Percentiles rank a stretch among this genome's conserved stretches.
Conservation (phyloP, 2,797 vertebrate species). For the Diplodus puntazzo region DNA sequence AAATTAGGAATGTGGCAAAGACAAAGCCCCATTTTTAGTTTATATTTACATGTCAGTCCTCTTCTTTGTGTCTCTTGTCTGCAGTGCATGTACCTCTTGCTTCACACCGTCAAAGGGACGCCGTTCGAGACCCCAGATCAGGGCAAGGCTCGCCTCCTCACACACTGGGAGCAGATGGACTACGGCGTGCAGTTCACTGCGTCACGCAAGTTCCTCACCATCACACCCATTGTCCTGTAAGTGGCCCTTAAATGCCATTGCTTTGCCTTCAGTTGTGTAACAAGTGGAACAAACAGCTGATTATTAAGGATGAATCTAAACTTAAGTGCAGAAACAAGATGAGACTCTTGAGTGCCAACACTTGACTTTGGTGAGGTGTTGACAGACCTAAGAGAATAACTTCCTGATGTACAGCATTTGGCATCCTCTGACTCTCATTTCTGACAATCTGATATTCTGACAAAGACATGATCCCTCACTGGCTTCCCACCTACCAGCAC, state of each 20-base stretch:
- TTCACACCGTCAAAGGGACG: slow-evolving; percentile 97
- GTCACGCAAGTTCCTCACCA: slow-evolving; percentile 97
- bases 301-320: background rate
- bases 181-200: slow-evolving; percentile 97
- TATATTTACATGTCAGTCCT: no score
- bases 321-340: background rate
- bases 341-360: background rate
- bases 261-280: background rate
- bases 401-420: background rate
- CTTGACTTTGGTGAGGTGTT: background rate
- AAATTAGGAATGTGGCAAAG: background rate
- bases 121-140: slow-evolving; percentile 98
- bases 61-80: slow-evolving; percentile 16
- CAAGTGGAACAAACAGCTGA: background rate
- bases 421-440: no score
- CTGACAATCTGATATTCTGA: background rate
- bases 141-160: slow-evolving; percentile 95
- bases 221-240: slow-evolving; percentile 97
- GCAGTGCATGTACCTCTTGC: slow-evolving; percentile 97
- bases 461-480: background rate
- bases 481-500: background rate
- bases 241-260: slow-evolving; percentile 59
- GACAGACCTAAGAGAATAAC: background rate
- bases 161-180: slow-evolving; percentile 99
- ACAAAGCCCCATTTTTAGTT: background rate